Evolutionary conservation across 2,113 vertebrate genomes (phyloP).

Genomic region (Emydura subglobosa): DNA sequence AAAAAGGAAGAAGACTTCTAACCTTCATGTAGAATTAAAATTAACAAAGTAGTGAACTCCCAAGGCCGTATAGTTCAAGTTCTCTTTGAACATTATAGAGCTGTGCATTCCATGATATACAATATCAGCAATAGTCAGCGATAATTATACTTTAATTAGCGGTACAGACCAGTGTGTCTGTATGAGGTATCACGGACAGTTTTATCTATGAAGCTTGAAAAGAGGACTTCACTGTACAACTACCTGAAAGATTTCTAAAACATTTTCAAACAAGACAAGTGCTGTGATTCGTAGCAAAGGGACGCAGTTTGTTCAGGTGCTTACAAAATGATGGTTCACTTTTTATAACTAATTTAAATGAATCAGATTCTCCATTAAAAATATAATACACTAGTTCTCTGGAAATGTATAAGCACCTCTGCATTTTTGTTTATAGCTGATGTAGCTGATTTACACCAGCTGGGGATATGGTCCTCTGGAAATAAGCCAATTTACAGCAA

Average conservation of each 20-base stretch:
- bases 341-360: not conserved
- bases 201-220: not conserved
- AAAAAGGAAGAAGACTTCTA: not conserved
- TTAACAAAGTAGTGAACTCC: not conserved
- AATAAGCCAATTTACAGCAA: not conserved
- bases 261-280: not conserved
- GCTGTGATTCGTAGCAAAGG: not conserved
- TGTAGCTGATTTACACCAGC: not conserved
- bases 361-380: not conserved
- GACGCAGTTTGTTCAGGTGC: not conserved
- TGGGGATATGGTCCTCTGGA: not conserved
- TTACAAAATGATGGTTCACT: not conserved
- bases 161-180: not conserved
- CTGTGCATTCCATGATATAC: not conserved
- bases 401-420: not conserved
- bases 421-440: not conserved
- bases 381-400: not conserved
- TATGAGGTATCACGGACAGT: not conserved
- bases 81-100: not conserved
- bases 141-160: not conserved
- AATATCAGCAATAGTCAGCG: not conserved
- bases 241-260: not conserved
- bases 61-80: not conserved
- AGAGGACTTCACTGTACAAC: not conserved
- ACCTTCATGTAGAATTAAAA: slow-evolving; percentile 38